Evolutionary conservation across 2,113 vertebrate genomes (phyloP), one percentile per base, ranked within the genome.

Genomic region (Misgurnus mizolepis): DNA sequence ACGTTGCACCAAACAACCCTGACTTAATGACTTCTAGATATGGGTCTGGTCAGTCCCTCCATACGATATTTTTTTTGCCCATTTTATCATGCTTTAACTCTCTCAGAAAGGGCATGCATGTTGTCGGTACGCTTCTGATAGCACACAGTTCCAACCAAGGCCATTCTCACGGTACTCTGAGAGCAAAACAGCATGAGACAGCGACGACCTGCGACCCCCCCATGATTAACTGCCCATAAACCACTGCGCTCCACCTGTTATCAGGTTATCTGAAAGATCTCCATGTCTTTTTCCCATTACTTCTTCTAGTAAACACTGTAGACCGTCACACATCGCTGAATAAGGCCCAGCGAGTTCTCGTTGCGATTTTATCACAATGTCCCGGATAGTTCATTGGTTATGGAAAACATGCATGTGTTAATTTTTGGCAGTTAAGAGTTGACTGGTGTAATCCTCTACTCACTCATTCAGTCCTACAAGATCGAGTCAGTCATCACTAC

Each of bases 121-220:
- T 14, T 22, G 22, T 66, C 65, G 2, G 17, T 15, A 47, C 17
- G 39, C 18, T 12, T 62, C 34, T 34, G 49, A 80, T 41, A 53
- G 65, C 78, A 7, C 49, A 45, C 62, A 9, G 18, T 55, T 65
- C 67, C 69, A 56, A 12, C 43, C n/a, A 27, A 61, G 17, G 34
- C 45, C 53, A 69, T 81, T 81, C 80, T 65, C 80, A 81, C 80
- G 80, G 65, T 76, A 45, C 61, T 39, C 79, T 58, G 50, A 72
- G 22, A 74, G 70, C 70, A 18, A 74, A 74, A 74, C 71, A 68
- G 17, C 72, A 81, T 76, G 55, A 56, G 65, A 75, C 65, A 53
- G 12, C 45, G 8, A 2, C 17, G 65, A 76, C 80, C 80, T 22
- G 2, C 5, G 72, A 68, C 72, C 80, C 62, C 11, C 14, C 40